These are phyloP conservation scores for Darevskia mixta DNA, from an alignment of 2,797 vertebrate genomes.

Conservation along the genomic window DNA sequence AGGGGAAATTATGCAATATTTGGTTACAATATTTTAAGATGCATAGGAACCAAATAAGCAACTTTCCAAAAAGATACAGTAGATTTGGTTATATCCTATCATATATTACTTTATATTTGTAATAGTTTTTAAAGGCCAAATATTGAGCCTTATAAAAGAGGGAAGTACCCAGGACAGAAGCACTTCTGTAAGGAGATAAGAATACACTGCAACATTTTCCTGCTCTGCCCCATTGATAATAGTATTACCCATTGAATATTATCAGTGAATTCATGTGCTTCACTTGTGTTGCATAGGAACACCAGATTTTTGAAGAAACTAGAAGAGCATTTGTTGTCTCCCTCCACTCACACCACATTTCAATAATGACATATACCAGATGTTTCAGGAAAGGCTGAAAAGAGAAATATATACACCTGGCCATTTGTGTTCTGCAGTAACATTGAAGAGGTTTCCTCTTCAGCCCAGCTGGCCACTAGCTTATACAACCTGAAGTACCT, in stretches of 20 bases:
- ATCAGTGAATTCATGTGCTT: neutral
- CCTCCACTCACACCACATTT: no score
- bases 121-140: no score
- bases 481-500: neutral
- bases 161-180: neutral
- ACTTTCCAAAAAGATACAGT: no score
- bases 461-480: neutral
- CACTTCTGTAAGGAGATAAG: neutral
- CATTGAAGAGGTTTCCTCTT: neutral
- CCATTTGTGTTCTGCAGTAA: neutral
- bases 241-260: neutral
- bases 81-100: no score
- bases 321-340: neutral
- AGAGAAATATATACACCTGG: neutral
- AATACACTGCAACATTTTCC: neutral
- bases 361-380: neutral
- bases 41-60: no score
- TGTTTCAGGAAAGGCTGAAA: neutral
- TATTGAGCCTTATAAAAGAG: no score
- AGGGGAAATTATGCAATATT: no score
- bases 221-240: neutral
- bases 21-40: no score
- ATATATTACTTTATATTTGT: no score
- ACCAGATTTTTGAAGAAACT: neutral
- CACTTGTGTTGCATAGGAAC: neutral